Evolutionary conservation across 2,113 vertebrate genomes (phyloP).

Genomic region (Hippocampus mohnikei): DNA sequence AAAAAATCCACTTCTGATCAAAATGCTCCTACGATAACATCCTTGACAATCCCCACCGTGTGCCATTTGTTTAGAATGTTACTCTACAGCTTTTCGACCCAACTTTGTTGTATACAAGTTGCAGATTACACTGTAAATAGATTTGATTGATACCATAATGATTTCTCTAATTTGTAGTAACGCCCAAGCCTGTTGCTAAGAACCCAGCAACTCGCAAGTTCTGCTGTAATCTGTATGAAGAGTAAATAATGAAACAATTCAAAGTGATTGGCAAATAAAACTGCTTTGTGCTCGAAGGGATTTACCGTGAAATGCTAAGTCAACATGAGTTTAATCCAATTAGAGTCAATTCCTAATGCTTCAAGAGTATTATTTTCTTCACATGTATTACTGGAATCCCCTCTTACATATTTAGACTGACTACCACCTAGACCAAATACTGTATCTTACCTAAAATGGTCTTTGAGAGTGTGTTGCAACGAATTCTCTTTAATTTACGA

Average conservation of each 20-base stretch:
- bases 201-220: neutral
- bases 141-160: neutral
- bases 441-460: constrained; percentile 1
- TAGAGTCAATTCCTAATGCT: constrained; percentile 6
- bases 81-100: neutral
- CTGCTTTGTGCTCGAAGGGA: constrained; percentile 5
- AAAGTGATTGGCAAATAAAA: constrained; percentile 17
- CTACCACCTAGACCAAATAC: neutral
- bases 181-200: neutral
- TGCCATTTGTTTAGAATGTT: neutral
- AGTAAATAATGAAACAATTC: constrained; percentile 11
- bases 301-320: constrained; percentile 13
- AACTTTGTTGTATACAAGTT: neutral
- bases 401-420: constrained; percentile 1
- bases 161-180: neutral
- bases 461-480: constrained; percentile 5
- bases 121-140: neutral
- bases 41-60: no score
- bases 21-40: no score
- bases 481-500: constrained; percentile 10
- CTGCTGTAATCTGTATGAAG: constrained; percentile 1
- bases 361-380: constrained; percentile 4
- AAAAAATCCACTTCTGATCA: no score
- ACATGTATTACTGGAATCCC: constrained; percentile 2
- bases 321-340: constrained; percentile 30